These are phyloP conservation scores for Caloenas nicobarica DNA, from an alignment of 2,113 vertebrate species.

Conservation along the genomic window DNA sequence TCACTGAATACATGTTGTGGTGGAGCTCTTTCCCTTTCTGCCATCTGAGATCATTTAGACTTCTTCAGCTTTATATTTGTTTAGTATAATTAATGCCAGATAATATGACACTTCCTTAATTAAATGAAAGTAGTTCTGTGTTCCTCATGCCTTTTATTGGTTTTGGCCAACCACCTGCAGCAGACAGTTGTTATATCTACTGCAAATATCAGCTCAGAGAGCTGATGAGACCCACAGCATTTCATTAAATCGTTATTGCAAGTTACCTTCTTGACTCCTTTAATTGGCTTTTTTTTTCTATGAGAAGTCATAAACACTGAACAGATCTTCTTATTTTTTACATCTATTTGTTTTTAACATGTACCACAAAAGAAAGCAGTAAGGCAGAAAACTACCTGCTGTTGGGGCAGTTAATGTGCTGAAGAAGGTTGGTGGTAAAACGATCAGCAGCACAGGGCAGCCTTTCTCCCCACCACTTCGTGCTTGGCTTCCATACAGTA, in stretches of 20 bases:
- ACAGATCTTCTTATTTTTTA: not conserved
- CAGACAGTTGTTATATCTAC: not conserved
- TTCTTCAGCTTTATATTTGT: constrained; percentile 14
- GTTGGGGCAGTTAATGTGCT: not conserved
- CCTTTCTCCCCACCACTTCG: not conserved
- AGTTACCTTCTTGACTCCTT: not conserved
- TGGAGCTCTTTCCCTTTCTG: not conserved
- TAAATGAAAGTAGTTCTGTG: not conserved
- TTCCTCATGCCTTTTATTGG: not conserved
- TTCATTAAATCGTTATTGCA: not conserved
- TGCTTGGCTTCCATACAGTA: not conserved
- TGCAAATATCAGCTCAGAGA: not conserved
- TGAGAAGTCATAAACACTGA: not conserved
- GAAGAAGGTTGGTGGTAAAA: not conserved
- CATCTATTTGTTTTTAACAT: not conserved
- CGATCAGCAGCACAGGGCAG: not conserved
- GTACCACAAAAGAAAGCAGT: not conserved
- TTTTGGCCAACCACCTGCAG: not conserved
- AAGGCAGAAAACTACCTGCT: not conserved
- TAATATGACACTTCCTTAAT: constrained; percentile 1
- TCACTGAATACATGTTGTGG: not conserved
- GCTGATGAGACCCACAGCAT: not conserved
- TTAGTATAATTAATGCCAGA: not conserved
- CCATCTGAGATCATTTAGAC: not conserved
- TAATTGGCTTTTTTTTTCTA: not conserved